Evolutionary conservation across 2,113 vertebrate genomes (phyloP).

Genomic region (Pelmatolapia mariae): DNA sequence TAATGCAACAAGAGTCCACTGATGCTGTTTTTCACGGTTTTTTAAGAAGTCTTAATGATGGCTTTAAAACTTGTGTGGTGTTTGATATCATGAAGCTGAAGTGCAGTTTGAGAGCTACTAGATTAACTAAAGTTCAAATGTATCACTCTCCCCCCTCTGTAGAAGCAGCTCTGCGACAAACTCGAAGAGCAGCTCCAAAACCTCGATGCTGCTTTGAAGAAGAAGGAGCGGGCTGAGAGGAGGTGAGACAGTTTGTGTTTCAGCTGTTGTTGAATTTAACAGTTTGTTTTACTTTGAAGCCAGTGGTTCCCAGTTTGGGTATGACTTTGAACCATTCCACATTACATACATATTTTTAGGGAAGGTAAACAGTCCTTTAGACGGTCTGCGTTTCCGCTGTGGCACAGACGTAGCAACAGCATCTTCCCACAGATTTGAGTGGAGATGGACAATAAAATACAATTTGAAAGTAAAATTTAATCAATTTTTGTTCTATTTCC

Average conservation of each 20-base stretch:
- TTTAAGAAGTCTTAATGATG: background rate
- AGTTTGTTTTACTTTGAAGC: background rate
- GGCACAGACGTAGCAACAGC: background rate
- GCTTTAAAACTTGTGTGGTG: background rate
- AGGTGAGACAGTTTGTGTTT: slow-evolving; percentile 66
- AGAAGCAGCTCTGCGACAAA: slow-evolving; percentile 95
- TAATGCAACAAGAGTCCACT: background rate
- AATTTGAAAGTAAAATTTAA: background rate
- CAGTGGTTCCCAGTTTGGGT: background rate
- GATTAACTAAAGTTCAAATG: background rate
- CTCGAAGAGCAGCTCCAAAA: slow-evolving; percentile 89
- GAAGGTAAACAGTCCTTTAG: background rate
- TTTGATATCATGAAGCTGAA: background rate
- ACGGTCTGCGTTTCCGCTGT: background rate
- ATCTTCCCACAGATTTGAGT: background rate
- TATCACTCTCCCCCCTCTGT: background rate
- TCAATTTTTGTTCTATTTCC: background rate
- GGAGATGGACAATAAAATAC: background rate
- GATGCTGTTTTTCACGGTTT: background rate
- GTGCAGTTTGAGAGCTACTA: background rate
- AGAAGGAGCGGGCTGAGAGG: slow-evolving; percentile 92
- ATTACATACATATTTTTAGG: background rate
- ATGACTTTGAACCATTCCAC: background rate
- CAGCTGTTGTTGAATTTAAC: fast-evolving
- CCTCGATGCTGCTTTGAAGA: slow-evolving; percentile 91